These are phyloP conservation scores for Antechinus stuartii DNA, from an alignment of 2,113 vertebrate genomes.

Conservation along the genomic window DNA sequence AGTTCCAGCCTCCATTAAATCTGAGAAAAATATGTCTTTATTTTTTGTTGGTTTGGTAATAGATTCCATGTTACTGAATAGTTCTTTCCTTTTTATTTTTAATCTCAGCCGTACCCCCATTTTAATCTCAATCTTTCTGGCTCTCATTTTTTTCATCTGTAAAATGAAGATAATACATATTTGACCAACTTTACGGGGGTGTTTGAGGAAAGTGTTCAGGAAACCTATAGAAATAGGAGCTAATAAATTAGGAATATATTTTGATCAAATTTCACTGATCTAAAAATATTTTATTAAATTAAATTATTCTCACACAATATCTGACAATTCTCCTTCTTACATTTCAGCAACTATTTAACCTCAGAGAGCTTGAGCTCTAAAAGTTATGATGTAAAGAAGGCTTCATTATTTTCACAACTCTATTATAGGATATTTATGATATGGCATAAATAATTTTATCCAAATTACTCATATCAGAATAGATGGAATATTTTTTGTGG, in stretches of 20 bases:
- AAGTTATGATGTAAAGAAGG: constrained; percentile 38
- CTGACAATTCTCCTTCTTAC: neutral
- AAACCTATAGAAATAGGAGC: no score
- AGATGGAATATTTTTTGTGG: constrained; percentile 61
- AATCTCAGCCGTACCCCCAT: no score
- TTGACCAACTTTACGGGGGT: no score
- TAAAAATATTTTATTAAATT: constrained; percentile 30
- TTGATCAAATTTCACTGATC: neutral
- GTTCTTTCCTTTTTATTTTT: no score
- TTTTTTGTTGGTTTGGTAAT: no score
- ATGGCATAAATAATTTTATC: constrained; percentile 72
- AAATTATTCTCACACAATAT: constrained; percentile 41
- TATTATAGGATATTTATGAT: constrained; percentile 42
- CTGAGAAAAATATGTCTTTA: no score
- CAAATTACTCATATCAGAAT: constrained; percentile 60
- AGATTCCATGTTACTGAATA: no score
- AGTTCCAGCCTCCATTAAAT: no score
- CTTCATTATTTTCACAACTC: constrained; percentile 60
- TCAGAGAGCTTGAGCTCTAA: constrained; percentile 10
- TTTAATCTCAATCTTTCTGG: no score
- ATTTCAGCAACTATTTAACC: constrained; percentile 36
- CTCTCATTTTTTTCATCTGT: no score
- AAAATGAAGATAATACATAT: no score
- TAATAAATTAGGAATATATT: constrained; percentile 42
- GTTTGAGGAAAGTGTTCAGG: no score